These are phyloP conservation scores for Mobula birostris DNA, from an alignment of 2,113 vertebrate species.

Conservation along the genomic window DNA sequence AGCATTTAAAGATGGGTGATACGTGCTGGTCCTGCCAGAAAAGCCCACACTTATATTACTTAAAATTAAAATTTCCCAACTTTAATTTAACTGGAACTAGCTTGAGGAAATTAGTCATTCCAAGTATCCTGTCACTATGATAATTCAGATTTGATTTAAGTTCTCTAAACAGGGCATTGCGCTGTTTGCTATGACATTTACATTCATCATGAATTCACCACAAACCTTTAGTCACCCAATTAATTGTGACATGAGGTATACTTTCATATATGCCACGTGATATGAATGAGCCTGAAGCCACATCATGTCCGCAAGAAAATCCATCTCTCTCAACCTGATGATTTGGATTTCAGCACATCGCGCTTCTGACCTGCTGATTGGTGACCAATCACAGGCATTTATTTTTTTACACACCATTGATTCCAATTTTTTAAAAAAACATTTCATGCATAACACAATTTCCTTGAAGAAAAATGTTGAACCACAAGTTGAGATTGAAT, in stretches of 20 bases:
- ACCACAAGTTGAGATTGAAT: neutral
- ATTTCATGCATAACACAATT: neutral
- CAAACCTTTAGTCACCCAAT: neutral
- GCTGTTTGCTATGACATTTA: neutral
- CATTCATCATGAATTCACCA: neutral
- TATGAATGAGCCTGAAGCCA: neutral
- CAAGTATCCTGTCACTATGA: slow-evolving; percentile 8
- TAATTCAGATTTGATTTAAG: slow-evolving; percentile 4
- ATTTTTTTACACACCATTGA: neutral
- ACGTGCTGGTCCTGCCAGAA: too few relatives aligned
- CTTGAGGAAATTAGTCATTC: neutral
- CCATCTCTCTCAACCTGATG: neutral
- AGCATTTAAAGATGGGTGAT: too few relatives aligned
- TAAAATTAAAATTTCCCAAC: neutral
- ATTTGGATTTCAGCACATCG: neutral
- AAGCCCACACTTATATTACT: too few relatives aligned
- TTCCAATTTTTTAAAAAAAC: neutral
- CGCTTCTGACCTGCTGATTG: neutral
- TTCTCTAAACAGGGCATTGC: neutral
- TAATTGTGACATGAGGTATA: slow-evolving; percentile 17
- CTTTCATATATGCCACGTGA: neutral
- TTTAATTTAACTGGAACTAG: neutral
- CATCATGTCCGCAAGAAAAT: neutral
- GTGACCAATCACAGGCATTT: neutral
- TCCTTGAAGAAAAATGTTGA: neutral